Conservation (phyloP, 2,113 vertebrate genomes). For the Stigmatopora argus region DNA sequence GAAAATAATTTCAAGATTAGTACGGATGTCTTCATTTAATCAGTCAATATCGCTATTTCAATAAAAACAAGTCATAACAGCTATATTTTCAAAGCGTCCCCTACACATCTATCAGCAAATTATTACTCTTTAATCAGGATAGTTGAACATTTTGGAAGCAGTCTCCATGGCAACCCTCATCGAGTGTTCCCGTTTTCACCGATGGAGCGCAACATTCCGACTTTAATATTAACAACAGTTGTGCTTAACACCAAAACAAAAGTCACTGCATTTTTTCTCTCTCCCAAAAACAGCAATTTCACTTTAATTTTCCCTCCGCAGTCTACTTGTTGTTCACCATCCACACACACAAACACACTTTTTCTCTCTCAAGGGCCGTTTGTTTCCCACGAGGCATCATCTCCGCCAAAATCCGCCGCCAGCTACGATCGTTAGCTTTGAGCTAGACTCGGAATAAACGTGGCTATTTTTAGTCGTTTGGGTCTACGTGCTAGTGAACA, state of each 20-base stretch:
- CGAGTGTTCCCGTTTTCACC: conserved; percentile 40
- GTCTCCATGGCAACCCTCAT: conserved; percentile 47
- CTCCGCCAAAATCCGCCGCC: not conserved
- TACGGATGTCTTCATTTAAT: not conserved
- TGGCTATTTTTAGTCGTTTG: conserved; percentile 18
- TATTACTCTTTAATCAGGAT: conserved; percentile 4
- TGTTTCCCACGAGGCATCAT: not conserved
- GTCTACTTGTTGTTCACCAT: conserved; percentile 20
- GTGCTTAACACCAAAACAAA: not conserved
- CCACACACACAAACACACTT: conserved; percentile 24
- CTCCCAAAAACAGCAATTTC: conserved; percentile 1
- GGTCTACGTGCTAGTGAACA: conserved; percentile 7
- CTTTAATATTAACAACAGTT: conserved; percentile 26
- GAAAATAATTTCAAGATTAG: too few species aligned
- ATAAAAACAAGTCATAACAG: too few species aligned
- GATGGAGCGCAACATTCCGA: conserved; percentile 16
- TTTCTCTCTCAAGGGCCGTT: conserved; percentile 18
- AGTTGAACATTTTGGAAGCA: conserved; percentile 40
- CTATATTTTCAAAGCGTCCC: not conserved
- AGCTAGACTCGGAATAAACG: not conserved
- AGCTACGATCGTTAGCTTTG: conserved; percentile 1
- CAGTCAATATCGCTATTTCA: not conserved
- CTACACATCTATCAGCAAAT: conserved; percentile 8
- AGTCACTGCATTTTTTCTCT: not conserved
- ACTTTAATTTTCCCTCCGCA: not conserved